phyloP scores from a whole-genome alignment of 2,113 vertebrate species.

The Datnioides undecimradiatus region DNA sequence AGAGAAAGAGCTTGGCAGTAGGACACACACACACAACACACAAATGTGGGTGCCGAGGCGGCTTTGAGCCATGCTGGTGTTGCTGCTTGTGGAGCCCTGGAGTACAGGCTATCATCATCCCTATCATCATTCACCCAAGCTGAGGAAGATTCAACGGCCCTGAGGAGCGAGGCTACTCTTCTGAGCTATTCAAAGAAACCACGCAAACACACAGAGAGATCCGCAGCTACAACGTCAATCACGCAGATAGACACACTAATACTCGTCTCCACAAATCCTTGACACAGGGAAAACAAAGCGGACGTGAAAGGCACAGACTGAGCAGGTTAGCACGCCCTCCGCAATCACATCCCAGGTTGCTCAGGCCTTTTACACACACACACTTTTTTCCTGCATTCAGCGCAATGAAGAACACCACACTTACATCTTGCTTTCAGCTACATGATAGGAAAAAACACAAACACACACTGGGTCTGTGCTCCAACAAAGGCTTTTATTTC shows the following conservation, averaged over 20 bases:
- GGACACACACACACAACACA: slow-evolving; percentile 53
- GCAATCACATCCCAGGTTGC: slow-evolving; percentile 52
- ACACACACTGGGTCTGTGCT: slow-evolving; percentile 36
- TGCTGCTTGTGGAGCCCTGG: slow-evolving; percentile 68
- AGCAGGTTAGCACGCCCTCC: slow-evolving; percentile 72
- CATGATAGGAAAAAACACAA: slow-evolving; percentile 1
- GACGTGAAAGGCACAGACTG: slow-evolving; percentile 62
- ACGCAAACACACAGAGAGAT: slow-evolving; percentile 41
- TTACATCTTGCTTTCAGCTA: slow-evolving; percentile 35
- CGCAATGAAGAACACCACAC: slow-evolving; percentile 10
- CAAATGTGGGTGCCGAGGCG: slow-evolving; percentile 68
- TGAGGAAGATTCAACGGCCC: slow-evolving; percentile 67
- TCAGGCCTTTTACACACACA: slow-evolving; percentile 38
- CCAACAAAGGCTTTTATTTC: slow-evolving; percentile 51
- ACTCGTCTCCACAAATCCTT: slow-evolving; percentile 45
- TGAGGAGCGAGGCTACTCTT: slow-evolving; percentile 60
- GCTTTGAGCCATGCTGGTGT: slow-evolving; percentile 81
- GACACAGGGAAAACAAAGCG: slow-evolving; percentile 52
- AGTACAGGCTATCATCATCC: slow-evolving; percentile 78
- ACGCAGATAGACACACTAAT: slow-evolving; percentile 45
- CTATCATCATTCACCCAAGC: slow-evolving; percentile 77
- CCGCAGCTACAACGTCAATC: slow-evolving; percentile 46
- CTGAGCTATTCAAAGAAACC: slow-evolving; percentile 67
- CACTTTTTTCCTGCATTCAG: neutral
- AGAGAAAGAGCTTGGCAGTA: slow-evolving; percentile 61